Conservation (phyloP, 2,113 vertebrate species). For the Chrysochloris asiatica region DNA sequence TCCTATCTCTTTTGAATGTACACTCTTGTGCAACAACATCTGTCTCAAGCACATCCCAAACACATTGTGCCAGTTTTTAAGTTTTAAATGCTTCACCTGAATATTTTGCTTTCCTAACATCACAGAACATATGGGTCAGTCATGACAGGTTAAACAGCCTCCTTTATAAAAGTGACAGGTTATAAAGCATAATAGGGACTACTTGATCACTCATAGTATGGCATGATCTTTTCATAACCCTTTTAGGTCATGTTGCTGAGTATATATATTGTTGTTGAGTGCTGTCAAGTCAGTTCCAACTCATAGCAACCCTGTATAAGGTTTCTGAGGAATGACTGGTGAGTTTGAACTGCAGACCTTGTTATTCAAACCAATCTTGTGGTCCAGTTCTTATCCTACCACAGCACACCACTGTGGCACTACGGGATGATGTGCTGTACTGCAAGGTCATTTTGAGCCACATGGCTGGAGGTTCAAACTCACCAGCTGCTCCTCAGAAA, state of each 20-base stretch:
- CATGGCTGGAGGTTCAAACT: no score
- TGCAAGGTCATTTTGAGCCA: no score
- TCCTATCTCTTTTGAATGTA: conserved; percentile 42
- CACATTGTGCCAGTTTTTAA: not conserved
- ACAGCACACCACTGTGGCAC: no score
- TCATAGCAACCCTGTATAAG: no score
- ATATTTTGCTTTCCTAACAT: not conserved
- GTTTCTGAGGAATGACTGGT: no score
- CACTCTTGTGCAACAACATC: not conserved
- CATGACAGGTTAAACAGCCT: not conserved
- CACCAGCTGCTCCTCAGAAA: no score
- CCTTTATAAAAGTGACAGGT: not conserved
- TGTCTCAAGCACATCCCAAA: conserved; percentile 16
- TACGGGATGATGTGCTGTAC: no score
- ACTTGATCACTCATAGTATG: not conserved
- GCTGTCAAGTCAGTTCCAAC: no score
- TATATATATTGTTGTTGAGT: not conserved
- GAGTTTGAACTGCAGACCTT: no score
- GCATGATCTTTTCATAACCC: not conserved
- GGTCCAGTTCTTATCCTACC: no score
- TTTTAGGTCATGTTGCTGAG: not conserved
- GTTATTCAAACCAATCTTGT: no score
- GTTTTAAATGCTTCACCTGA: not conserved
- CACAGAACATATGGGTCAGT: not conserved
- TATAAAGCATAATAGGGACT: not conserved